Evolutionary conservation across 1,140 invertebrate species (phyloP).

Genomic region (Bombus pyrosoma): DNA sequence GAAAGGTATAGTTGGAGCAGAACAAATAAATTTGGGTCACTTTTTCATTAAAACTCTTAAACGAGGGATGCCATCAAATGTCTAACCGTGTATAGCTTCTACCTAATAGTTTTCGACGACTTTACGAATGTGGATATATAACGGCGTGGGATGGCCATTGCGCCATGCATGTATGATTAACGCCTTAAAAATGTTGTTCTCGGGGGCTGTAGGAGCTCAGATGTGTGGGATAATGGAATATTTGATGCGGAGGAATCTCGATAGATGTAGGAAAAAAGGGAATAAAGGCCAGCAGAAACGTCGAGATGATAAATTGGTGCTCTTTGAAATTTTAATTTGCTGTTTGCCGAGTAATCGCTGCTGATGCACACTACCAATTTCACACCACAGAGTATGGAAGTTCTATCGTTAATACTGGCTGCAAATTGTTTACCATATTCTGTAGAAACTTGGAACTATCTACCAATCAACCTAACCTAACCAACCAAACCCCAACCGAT

Average conservation of each 20-base stretch:
- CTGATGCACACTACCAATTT: neutral
- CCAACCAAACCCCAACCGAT: too few species aligned
- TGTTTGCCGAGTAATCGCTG: neutral
- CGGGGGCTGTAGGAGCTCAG: neutral
- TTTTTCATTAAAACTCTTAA: too few species aligned
- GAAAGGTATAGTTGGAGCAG: too few species aligned
- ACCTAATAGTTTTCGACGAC: neutral
- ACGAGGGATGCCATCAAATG: neutral
- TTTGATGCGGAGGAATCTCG: neutral
- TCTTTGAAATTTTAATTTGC: neutral
- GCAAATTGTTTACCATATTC: neutral
- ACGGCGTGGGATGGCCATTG: neutral
- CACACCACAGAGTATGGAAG: neutral
- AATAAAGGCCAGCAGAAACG: neutral
- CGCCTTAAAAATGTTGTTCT: neutral
- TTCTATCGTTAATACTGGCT: too few species aligned
- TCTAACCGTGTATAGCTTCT: neutral
- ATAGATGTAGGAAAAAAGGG: neutral
- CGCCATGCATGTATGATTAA: neutral
- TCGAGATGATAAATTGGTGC: neutral
- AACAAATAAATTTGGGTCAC: too few species aligned
- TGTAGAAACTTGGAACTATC: neutral
- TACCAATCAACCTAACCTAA: too few species aligned
- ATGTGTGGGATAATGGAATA: conserved; percentile 23
- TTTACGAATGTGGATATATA: neutral